A percentile compares a stretch with the other conserved stretches of the same genome.
phyloP scores from a whole-genome alignment of 1,140 invertebrate genomes.

The Aphelinus certus region DNA sequence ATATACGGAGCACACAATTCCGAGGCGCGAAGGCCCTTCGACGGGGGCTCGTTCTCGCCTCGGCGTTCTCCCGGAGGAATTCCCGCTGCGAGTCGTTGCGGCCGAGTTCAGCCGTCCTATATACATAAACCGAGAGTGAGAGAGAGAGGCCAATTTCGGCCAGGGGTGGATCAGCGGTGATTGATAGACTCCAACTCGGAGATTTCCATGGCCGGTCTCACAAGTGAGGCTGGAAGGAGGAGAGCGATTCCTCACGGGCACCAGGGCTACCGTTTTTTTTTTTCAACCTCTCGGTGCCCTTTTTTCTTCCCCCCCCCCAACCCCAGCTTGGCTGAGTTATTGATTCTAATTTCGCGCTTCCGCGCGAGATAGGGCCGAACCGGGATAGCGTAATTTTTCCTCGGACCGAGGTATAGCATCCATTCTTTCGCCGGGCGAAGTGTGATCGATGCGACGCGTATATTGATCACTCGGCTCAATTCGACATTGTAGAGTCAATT shows the following conservation, averaged over 20 bases:
- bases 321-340: no score
- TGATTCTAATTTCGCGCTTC: no score
- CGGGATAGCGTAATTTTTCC: background rate
- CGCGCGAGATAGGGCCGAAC: no score
- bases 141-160: background rate
- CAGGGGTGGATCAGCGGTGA: background rate
- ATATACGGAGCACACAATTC: no score
- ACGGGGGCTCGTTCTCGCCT: background rate
- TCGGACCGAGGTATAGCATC: no score
- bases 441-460: no score
- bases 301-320: background rate
- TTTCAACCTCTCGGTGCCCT: background rate
- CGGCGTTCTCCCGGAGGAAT: conserved; percentile 10
- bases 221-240: no score
- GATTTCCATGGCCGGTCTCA: conserved; percentile 6
- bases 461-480: no score
- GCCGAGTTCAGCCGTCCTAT: background rate
- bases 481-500: no score
- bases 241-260: background rate
- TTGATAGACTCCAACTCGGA: conserved; percentile 16
- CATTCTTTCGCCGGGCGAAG: no score
- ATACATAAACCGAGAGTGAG: background rate
- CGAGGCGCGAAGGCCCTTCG: no score
- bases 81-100: conserved; percentile 9
- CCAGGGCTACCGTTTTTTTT: no score